A percentile compares a stretch with the other conserved stretches of the same genome.
Evolutionary conservation across 2,113 vertebrate species (phyloP).

Genomic region (Upupa epops): DNA sequence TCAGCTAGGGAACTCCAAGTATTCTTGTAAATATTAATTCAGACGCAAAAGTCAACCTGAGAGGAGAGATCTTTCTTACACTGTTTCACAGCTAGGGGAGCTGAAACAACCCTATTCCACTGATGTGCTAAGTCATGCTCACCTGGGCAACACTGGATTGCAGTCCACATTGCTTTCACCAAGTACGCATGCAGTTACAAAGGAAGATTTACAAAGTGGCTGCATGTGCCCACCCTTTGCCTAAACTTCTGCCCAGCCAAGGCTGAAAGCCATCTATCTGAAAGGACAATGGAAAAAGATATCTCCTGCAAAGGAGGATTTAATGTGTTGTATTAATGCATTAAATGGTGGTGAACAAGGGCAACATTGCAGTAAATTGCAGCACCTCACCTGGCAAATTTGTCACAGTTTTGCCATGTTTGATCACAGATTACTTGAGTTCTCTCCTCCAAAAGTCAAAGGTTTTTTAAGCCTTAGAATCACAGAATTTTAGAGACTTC

Average conservation of each 20-base stretch:
- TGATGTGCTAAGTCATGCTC: neutral
- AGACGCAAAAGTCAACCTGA: neutral
- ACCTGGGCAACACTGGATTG: neutral
- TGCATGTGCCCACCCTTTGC: neutral
- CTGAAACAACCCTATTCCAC: neutral
- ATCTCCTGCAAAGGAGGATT: neutral
- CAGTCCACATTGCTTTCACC: neutral
- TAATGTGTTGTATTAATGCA: neutral
- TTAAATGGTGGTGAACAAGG: neutral
- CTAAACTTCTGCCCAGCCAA: accelerated
- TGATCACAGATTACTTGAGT: neutral
- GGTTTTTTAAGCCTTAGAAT: no score
- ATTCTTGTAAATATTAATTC: conserved; percentile 1
- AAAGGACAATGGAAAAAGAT: neutral
- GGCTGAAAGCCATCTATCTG: neutral
- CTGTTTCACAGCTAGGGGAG: neutral
- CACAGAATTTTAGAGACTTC: neutral
- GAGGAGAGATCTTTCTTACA: neutral
- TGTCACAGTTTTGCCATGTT: neutral
- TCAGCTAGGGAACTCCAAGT: neutral
- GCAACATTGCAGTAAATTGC: neutral
- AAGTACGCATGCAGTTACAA: accelerated
- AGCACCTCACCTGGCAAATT: neutral
- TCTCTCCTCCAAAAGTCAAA: neutral
- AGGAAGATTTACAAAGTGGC: neutral